Evolutionary conservation across 2,113 vertebrate genomes (phyloP), one percentile per base, ranked within the genome.

Genomic region (Limnothrissa miodon): DNA sequence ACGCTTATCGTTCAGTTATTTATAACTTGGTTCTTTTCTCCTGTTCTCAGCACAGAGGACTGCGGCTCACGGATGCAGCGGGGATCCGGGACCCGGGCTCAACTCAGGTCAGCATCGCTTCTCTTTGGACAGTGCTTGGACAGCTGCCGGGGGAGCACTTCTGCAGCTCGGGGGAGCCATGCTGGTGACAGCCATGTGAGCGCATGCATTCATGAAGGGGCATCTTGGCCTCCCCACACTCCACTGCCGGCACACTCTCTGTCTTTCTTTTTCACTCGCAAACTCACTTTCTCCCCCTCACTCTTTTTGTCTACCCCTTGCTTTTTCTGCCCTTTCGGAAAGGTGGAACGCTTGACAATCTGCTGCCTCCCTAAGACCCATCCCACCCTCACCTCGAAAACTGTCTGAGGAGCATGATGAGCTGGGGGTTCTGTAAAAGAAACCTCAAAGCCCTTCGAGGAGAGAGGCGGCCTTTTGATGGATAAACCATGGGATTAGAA

Each of bases 401-500:
- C 91, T 91, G 92, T 91, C 92, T 91, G 90, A 66, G 83, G 21
- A 84, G 85, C 39, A 48, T 29, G 89, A 91, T 90, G 91, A 92
- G 91, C 87, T 78, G 88, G 44, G 88, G 83, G 85, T 59, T 46
- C 15, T 19, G 48, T 45, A 66, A 66, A 19, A 45, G 15, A 66
- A 66, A 66, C 59, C 59, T 66, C 59, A 39, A 56, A 80, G 79
- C 42, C 42, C 45, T 51, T 21, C 17, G 42, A 39, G 29, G 45
- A 79, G 44, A 42, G 79, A 78, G 87, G 87, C 90, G 91, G 92
- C 90, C 92, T 93, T 94, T 93, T 94, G 92, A 93, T 92, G 93
- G 92, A 93, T 94, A 93, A 94, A 93, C 90, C 90, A 59, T 79
- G 88, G 92, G 92, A 94, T 94, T 94, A 93, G 93, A 92, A 91